Conservation (phyloP, 1,140 invertebrate species). For the Drosophila hydei region DNA sequence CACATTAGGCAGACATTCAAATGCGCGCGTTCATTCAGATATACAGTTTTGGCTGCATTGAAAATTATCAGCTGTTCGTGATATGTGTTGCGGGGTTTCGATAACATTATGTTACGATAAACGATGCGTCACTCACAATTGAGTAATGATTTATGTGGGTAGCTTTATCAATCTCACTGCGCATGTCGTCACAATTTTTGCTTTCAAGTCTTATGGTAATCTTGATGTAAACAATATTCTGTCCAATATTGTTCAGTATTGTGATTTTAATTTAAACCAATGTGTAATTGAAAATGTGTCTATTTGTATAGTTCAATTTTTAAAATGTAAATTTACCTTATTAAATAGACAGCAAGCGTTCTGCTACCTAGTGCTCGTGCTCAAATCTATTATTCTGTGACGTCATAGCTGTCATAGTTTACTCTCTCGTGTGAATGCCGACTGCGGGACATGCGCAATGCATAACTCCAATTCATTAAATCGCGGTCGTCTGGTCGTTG, state of each 20-base stretch:
- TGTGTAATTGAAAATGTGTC: no score
- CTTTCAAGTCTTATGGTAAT: no score
- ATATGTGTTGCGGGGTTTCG: background rate
- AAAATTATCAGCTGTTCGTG: background rate
- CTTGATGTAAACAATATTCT: no score
- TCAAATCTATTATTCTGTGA: constrained; percentile 16
- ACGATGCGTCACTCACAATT: background rate
- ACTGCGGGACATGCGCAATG: constrained; percentile 37
- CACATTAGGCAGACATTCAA: no score
- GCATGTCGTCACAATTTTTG: constrained; percentile 32
- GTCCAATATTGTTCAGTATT: no score
- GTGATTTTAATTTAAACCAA: no score
- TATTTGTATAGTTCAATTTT: no score
- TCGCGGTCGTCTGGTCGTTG: constrained; percentile 43
- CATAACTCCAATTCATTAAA: constrained; percentile 28
- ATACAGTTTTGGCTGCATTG: background rate
- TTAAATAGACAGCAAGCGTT: no score
- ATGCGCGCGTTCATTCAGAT: background rate
- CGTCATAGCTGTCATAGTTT: constrained; percentile 21
- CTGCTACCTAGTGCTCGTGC: background rate
- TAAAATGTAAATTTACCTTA: no score
- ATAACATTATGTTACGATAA: background rate
- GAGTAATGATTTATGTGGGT: background rate
- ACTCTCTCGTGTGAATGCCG: constrained; percentile 12
- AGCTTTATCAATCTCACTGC: background rate